Evolutionary conservation across 2,888 invertebrate species (phyloP), one percentile per base, ranked within the genome.

Genomic region (Odontocerum albicorne): DNA sequence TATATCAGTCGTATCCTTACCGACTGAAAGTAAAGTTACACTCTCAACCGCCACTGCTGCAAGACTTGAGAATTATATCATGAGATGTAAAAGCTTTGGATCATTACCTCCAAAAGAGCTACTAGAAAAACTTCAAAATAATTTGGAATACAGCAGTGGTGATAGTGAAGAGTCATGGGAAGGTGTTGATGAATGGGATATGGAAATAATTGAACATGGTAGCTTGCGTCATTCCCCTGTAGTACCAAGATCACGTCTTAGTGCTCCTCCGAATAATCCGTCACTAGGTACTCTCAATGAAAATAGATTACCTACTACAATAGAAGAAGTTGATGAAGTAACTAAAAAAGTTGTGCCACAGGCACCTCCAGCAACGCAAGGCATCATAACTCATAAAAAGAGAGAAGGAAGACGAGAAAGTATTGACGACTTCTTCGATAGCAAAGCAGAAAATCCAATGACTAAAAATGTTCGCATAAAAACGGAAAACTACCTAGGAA

Each of bases 141-240:
- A 62, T 43, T 65, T 64, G 16, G 69, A 67, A 2, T 66, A 66
- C 2, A 72, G 71, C 52, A 67, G 70, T 12, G n/a, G n/a, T n/a
- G 74, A 74, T 57, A 74, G 74, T 57, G 75, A 74, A 55, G 74
- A 75, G 56, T 75, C 74, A 8, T 72, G 76, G 62, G 74, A 72
- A 27, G 72, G 71, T 36, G 64, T 74, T 47, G 75, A 78, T 63
- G 76, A 77, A 63, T 78, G 78, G 77, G 76, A 75, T 60, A 62
- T 77, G 17, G 70, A 71, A 13, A 69, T 76, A 27, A 68, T 74
- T 31, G 74, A 75, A 63, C 72, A 75, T 64, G 72, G 73, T 21
- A 70, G 72, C 57, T 70, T 72, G 2, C 69, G 27, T n/a, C 40
- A 36, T 35, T 49, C 60, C n/a, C 60, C 60, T 1, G 15, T 55